Evolutionary conservation across 1,140 invertebrate species (phyloP).

Genomic region (Cryptotermes secundus): DNA sequence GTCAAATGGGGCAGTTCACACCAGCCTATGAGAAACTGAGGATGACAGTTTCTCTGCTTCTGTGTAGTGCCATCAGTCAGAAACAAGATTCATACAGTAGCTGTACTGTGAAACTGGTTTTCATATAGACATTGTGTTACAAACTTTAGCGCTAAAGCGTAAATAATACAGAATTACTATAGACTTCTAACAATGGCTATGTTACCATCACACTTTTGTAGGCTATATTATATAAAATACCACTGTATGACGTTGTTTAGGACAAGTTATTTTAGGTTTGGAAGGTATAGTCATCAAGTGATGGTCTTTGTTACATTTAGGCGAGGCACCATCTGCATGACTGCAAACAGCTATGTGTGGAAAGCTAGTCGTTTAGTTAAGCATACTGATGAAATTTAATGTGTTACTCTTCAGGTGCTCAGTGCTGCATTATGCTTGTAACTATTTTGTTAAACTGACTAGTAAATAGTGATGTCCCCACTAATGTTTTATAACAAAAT

Average conservation of each 20-base stretch:
- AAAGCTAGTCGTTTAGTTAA: conserved; percentile 1
- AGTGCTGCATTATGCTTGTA: conserved; percentile 2
- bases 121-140: background rate
- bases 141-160: background rate
- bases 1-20: too few species aligned
- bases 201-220: background rate
- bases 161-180: background rate
- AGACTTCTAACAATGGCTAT: background rate
- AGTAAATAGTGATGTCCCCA: background rate
- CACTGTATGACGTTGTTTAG: background rate
- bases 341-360: background rate
- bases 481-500: background rate
- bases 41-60: too few species aligned
- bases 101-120: background rate
- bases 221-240: background rate
- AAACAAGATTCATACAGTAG: background rate
- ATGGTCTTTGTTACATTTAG: background rate
- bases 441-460: background rate
- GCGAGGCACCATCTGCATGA: background rate
- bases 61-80: too few species aligned
- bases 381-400: background rate
- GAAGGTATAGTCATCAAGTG: background rate
- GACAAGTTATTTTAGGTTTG: background rate
- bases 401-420: background rate
- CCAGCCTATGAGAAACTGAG: too few species aligned